Evolutionary conservation across 2,113 vertebrate species (phyloP), one percentile per base, ranked within the genome.

Genomic region (Chauna torquata): DNA sequence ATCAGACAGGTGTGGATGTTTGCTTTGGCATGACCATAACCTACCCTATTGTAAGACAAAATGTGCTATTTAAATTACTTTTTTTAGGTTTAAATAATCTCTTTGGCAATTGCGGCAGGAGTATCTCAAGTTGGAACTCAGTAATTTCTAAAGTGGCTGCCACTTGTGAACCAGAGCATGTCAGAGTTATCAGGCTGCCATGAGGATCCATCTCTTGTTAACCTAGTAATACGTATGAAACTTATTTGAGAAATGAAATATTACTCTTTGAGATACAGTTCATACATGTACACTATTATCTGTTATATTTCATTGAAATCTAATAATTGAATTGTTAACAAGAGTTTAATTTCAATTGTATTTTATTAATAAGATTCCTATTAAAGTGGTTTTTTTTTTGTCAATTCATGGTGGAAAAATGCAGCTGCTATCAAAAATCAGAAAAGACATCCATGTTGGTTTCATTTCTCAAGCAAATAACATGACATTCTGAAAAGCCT

Each of bases 401-500:
- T 16, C 9, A 44, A 18, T 20, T 75, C 13, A 50, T 54, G 13
- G 20, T 64, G 9, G 50, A 62, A 70, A 81, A 82, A 7, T 6
- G 1, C 13, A 61, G 16, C 36, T 5, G 0, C 62, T 71, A 13
- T 5, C 11, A 6, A 83, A 86, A 54, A 65, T 36, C 49, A 91
- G 20, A 52, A 57, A 47, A 75, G 11, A 65, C 4, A 32, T 0
- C 1, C 3, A 25, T 14, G 2, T 23, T 16, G 34, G 32, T 52
- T 90, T 88, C 4, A 27, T 82, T 90, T 79, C 38, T 66, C 3
- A 66, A 36, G 30, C 5, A 70, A 82, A 75, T 40, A 36, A 66
- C 4, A 4, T 49, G 8, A 70, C 22, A 57, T 74, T 36, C 40
- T 85, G 16, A 36, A 52, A 80, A 80, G 6, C 0, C 2, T 15